Base-by-base conservation (phyloP, 2,797 vertebrate species). In the Peromyscus attwateri region DNA sequence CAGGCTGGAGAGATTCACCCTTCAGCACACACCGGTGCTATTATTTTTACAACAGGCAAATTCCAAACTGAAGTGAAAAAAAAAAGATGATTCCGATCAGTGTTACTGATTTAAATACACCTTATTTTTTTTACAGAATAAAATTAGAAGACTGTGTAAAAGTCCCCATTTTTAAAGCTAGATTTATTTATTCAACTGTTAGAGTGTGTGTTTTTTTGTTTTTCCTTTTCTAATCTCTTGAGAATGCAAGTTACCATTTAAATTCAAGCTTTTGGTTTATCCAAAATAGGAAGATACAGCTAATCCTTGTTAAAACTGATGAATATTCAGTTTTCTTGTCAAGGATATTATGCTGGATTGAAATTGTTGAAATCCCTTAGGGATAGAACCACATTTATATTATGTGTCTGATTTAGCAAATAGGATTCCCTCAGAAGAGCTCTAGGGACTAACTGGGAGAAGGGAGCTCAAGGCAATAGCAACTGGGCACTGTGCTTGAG, bases 221-320 rank as follows among this genome's bases (percentile, higher is more conserved):
- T 77, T 49, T 46, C 7, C 64, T 87, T 94, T 93, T 95, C 25
- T n/a, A 91, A 76, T 79, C 3, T 43, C 81, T 57, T 13, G 37
- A 79, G 31, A 95, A 90, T 68, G 14, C 4, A 60, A 95, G 87
- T 16, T 93, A 55, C 6, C 60, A 87, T 60, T 92, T 87, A 83
- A 94, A 93, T 93, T 89, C 11, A 87, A 91, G 73, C 43, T 87
- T 90, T 96, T 46, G 12, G 91, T 89, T 95, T 89, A 77, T 1
- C n/a, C 40, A 1, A 91, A 93, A 93, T 37, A 93, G 89, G 57
- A 89, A 25, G 4, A 62, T 94, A 88, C 43, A 80, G 31, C 12
- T 97, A 97, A 96, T 88, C 57, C 70, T 96, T 81, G 71, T 49
- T 92, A 94, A 96, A 94, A 34, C 46, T 91, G n/a, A 95, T 95